Conservation (phyloP, 2,113 vertebrate species). For the Brienomyrus longianalis region DNA sequence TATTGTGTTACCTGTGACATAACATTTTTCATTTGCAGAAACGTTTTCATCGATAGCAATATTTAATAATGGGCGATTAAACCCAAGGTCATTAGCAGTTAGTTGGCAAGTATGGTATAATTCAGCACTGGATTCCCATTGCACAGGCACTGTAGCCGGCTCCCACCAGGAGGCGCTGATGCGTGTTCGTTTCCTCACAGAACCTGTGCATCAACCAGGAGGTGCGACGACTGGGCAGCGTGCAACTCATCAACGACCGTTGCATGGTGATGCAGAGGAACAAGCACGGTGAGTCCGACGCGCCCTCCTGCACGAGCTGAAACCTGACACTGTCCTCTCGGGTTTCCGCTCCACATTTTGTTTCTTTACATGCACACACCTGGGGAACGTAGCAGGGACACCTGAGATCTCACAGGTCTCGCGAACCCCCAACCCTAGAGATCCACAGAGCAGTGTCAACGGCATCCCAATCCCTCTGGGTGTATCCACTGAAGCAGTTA, state of each 20-base stretch:
- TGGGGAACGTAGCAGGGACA: background rate
- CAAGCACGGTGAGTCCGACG: conserved; percentile 63
- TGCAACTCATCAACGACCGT: conserved; percentile 85
- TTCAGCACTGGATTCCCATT: background rate
- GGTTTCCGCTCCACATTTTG: background rate
- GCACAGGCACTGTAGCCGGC: background rate
- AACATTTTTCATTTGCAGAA: background rate
- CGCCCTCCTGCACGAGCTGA: background rate
- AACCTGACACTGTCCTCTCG: background rate
- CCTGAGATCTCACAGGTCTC: background rate
- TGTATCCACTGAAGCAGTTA: background rate
- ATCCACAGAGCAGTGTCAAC: background rate
- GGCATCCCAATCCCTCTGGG: background rate
- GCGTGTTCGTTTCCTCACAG: conserved; percentile 45
- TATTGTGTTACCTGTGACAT: background rate
- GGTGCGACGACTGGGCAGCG: conserved; percentile 65
- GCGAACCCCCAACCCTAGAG: background rate
- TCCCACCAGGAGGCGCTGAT: background rate
- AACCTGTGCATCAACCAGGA: conserved; percentile 88
- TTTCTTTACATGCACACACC: background rate
- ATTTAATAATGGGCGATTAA: background rate
- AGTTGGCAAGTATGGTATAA: background rate
- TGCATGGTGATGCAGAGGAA: conserved; percentile 92
- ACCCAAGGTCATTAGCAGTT: background rate
- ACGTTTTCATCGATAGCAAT: background rate